Base-by-base conservation (phyloP, 2,888 invertebrate species). In the Cataglyphis livida region DNA sequence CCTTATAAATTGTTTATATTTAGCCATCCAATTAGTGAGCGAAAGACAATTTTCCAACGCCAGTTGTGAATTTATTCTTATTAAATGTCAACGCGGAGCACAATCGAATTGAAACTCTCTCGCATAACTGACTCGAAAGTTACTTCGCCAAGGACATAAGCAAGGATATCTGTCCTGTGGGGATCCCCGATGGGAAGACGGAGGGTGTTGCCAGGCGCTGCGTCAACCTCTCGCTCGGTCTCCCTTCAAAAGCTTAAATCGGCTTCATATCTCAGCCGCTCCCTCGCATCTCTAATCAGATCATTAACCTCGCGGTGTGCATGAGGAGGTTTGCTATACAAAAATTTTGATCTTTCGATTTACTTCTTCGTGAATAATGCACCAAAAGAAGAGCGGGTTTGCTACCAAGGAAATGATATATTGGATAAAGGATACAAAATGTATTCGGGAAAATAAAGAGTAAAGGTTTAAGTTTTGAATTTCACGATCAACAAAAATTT, bases 191-290 rank as follows among this genome's bases (percentile, higher is more conserved):
- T 51, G 44, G 35, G 76, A 71, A 59, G 66, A 65, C 54, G 64
- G 44, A 81, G 91, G 91, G 91, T 89, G 91, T 91, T 91, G 90
- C 91, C 90, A 90, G 64, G 91, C 85, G 85, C 85, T 76, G 82
- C 70, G 84, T 74, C 65, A 85, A 85, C 79, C 83, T 89, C 81
- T 82, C 81, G 85, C 83, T 83, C 83, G 84, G 83, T 78, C 90
- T 88, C 89, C 86, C 87, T 78, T 81, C 84, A 82, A 91, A 91
- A 91, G 87, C 91, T 91, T 87, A 91, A 91, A 91, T 91, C 91
- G 91, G 88, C 89, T 88, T 86, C 86, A 84, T 89, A 89, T 90
- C 87, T 87, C 85, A 87, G 82, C 65, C 83, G 61, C 70, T 81
- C 62, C 78, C 86, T 85, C 86, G 87, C 90, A 88, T 89, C 89